Evolutionary conservation across 2,888 invertebrate species (phyloP), one percentile per base, ranked within the genome.

Genomic region (Drosophila robusta): DNA sequence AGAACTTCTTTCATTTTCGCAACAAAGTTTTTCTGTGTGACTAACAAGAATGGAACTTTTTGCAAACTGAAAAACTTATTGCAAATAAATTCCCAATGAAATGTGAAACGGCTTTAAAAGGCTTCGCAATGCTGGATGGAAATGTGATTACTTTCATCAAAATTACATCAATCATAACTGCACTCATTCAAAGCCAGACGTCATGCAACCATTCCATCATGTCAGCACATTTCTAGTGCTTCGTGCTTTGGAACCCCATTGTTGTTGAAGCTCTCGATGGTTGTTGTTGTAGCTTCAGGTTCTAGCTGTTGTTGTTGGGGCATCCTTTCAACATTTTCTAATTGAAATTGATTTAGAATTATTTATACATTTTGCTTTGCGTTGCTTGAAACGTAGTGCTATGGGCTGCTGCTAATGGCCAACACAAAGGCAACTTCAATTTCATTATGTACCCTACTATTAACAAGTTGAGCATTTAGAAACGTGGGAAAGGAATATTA

Each of bases 101-200:
- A 87, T 87, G 75, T 77, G 70, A 69, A 79, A 82, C 63, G 62
- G 52, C 77, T 79, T 79, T 85, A 79, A 87, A 77, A 47, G 80
- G 70, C 70, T 73, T 82, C 61, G 45, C 51, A 51, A 32, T 63
- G 75, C 58, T 61, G 58, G 64, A 62, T 62, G 67, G 65, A 69
- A 70, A 70, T 77, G 52, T 74, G 55, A 83, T 75, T 86, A 75
- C 75, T 87, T 87, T 88, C 81, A 79, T 86, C 81, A 87, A 86
- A 85, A 86, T 79, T 75, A 79, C 88, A 84, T 85, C 88, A 88
- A 85, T 85, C 88, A 86, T 87, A 82, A 85, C 75, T 88, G 84
- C 87, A 88, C 86, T 87, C 72, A 77, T 77, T 85, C 79, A 67
- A 24, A 54, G 55, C 41, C 75, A 58, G 55, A 66, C 76, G 58